Evolutionary conservation across 2,113 vertebrate genomes (phyloP).

Genomic region (Crotalus viridis): DNA sequence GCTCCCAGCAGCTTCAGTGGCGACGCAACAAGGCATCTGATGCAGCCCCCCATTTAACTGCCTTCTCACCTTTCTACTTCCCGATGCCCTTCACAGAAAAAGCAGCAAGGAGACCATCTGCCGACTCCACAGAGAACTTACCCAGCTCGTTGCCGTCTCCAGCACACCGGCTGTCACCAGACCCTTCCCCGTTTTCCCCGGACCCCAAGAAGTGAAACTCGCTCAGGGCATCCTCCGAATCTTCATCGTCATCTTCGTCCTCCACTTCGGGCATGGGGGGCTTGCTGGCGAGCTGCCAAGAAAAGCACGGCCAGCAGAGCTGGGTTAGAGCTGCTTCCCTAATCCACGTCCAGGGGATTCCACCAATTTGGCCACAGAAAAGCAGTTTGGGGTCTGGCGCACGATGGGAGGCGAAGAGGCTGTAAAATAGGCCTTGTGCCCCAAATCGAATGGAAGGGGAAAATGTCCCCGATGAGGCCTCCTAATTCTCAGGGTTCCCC

Average conservation of each 20-base stretch:
- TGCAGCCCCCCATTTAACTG: not conserved
- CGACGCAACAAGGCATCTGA: too few relatives aligned
- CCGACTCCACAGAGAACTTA: conserved; percentile 41
- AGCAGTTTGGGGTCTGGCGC: not conserved
- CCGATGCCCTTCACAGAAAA: not conserved
- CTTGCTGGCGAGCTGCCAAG: conserved; percentile 76
- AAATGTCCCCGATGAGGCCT: not conserved
- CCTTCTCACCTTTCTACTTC: not conserved
- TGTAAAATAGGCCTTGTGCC: not conserved
- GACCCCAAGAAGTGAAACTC: conserved; percentile 90
- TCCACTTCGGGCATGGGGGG: conserved; percentile 82
- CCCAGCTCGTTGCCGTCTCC: conserved; percentile 84
- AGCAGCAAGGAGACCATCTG: not conserved
- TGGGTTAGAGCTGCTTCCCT: fast-evolving
- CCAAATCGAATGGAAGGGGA: not conserved
- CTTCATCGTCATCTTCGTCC: conserved; percentile 87
- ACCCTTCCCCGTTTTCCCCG: conserved; percentile 84
- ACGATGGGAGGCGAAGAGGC: too few relatives aligned
- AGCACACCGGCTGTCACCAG: conserved; percentile 77
- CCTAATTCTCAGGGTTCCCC: too few relatives aligned
- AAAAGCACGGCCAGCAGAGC: not conserved
- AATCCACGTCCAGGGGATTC: not conserved
- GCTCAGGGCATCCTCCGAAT: conserved; percentile 87
- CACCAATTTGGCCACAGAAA: not conserved
- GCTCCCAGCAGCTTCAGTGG: too few relatives aligned